Percentiles rank a stretch among this genome's conserved stretches.
Evolutionary conservation across 2,113 vertebrate genomes (phyloP).

Genomic region (Columbina picui): DNA sequence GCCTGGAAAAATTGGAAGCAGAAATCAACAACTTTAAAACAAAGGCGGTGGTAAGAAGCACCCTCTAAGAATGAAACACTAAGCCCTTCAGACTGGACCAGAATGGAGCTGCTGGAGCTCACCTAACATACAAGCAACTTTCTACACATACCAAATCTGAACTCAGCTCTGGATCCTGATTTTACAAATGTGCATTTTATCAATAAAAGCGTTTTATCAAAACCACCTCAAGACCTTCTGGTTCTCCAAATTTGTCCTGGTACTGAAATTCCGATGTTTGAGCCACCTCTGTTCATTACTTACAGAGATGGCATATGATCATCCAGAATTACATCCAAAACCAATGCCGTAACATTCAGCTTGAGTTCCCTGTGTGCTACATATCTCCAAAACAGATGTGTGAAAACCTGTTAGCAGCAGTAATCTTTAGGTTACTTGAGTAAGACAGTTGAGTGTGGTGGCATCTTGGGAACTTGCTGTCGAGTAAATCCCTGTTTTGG

Average conservation of each 20-base stretch:
- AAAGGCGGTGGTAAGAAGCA: fast-evolving
- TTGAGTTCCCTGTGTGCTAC: background rate
- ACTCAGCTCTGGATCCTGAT: background rate
- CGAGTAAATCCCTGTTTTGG: background rate
- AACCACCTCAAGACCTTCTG: background rate
- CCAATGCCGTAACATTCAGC: background rate
- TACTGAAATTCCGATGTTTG: background rate
- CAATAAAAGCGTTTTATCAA: background rate
- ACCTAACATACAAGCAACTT: background rate
- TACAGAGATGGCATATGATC: background rate
- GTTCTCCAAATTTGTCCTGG: background rate
- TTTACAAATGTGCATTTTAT: background rate
- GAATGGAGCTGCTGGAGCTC: background rate
- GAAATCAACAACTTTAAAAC: background rate
- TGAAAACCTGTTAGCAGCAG: background rate
- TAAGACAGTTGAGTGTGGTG: background rate
- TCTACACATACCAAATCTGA: background rate
- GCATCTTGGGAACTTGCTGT: background rate
- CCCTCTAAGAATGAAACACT: background rate
- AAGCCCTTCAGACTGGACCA: background rate
- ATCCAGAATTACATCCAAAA: background rate
- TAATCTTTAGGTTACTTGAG: background rate
- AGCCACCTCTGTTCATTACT: background rate
- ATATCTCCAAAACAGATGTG: background rate
- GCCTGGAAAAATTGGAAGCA: background rate